Evolutionary conservation across 2,888 invertebrate species (phyloP).

Genomic region (Cheiracanthium punctorium): DNA sequence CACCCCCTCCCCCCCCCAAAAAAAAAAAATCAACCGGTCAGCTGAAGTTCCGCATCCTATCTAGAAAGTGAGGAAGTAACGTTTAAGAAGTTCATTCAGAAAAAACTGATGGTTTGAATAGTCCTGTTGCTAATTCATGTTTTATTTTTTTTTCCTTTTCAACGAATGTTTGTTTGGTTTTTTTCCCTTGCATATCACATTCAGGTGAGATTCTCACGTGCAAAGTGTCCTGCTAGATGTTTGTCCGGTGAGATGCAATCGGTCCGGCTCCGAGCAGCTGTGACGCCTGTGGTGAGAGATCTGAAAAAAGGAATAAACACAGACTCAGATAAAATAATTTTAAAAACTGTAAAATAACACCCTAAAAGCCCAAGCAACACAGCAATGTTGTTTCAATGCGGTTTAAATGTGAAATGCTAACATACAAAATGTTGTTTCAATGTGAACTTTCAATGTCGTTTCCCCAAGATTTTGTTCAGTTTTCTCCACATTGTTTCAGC

Average conservation of each 20-base stretch:
- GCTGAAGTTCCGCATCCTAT: background rate
- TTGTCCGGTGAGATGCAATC: constrained; percentile 73
- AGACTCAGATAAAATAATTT: too few relatives aligned
- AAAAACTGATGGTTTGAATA: background rate
- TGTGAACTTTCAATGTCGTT: too few relatives aligned
- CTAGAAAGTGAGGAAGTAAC: too few relatives aligned
- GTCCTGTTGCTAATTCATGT: constrained; percentile 28
- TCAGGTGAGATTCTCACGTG: constrained; percentile 22
- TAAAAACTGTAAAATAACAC: too few relatives aligned
- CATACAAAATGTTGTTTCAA: too few relatives aligned
- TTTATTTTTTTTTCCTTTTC: background rate
- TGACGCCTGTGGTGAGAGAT: constrained; percentile 75
- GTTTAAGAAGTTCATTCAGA: background rate
- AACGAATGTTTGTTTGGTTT: constrained; percentile 22
- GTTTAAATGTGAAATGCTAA: too few relatives aligned
- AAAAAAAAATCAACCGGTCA: background rate
- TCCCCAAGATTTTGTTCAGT: too few relatives aligned
- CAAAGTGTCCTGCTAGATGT: constrained; percentile 39
- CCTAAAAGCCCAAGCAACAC: too few relatives aligned
- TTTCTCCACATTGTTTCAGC: too few relatives aligned
- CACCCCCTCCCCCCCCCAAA: too few relatives aligned
- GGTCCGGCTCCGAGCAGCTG: constrained; percentile 76
- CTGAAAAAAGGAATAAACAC: too few relatives aligned
- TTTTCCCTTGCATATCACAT: constrained; percentile 29
- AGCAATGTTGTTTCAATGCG: too few relatives aligned